Conservation (phyloP, 2,888 invertebrate genomes). For the Drosophila prostipennis region DNA sequence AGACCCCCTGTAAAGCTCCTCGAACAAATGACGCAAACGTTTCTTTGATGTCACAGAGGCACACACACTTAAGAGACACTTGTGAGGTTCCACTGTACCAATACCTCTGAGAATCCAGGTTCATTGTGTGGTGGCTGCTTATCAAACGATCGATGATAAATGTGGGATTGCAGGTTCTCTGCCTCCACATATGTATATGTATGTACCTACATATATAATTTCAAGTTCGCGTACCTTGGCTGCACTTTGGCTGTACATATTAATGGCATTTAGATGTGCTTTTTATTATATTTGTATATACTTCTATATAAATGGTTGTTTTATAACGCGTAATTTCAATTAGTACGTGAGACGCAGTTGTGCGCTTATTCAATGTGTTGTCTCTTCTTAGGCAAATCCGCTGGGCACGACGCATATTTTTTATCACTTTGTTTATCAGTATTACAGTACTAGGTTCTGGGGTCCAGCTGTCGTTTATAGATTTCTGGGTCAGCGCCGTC, state of each 20-base stretch:
- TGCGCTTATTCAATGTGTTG: constrained; percentile 8
- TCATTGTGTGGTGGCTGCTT: constrained; percentile 42
- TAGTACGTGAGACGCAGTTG: constrained; percentile 64
- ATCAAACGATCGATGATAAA: constrained; percentile 65
- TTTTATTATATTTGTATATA: constrained; percentile 32
- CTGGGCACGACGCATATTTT: constrained; percentile 60
- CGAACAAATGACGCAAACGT: constrained; percentile 27
- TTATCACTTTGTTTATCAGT: constrained; percentile 72
- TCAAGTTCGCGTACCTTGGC: constrained; percentile 50
- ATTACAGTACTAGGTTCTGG: neutral
- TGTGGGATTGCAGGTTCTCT: constrained; percentile 51
- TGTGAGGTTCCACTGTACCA: constrained; percentile 22
- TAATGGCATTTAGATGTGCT: constrained; percentile 54
- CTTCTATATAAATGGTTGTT: constrained; percentile 38
- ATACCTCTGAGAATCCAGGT: constrained; percentile 13
- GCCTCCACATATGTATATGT: constrained; percentile 5
- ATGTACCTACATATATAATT: constrained; percentile 25
- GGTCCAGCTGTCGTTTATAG: constrained; percentile 11
- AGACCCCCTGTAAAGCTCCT: constrained; percentile 21
- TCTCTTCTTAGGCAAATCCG: constrained; percentile 46
- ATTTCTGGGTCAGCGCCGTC: constrained; percentile 50
- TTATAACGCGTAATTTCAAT: constrained; percentile 69
- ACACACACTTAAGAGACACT: constrained; percentile 12
- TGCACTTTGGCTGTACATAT: constrained; percentile 50
- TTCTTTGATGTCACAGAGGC: constrained; percentile 26